A percentile compares a stretch with the other conserved stretches of the same genome.
Evolutionary conservation across 2,888 invertebrate species (phyloP).

Genomic region (Galeruca laticollis): DNA sequence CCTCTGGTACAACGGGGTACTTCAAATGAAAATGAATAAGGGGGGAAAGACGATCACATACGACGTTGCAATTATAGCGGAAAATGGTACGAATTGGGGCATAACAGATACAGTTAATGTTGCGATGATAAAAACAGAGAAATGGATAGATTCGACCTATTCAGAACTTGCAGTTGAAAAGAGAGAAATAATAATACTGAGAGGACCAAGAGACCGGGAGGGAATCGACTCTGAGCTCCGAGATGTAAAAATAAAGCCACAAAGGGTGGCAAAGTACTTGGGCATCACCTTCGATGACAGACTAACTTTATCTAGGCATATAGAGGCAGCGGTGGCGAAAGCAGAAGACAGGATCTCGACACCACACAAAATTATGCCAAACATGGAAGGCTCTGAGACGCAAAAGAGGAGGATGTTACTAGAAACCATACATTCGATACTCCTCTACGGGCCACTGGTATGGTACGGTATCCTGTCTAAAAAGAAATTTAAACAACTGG

Average conservation of each 20-base stretch:
- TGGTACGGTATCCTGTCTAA: neutral
- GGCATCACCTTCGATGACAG: no score
- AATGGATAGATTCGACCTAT: no score
- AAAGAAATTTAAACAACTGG: neutral
- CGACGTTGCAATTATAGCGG: neutral
- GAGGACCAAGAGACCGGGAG: conserved; percentile 6
- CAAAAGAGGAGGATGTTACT: neutral
- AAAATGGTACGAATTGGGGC: neutral
- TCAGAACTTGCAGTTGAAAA: conserved; percentile 23
- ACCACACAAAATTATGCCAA: neutral
- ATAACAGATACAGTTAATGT: neutral
- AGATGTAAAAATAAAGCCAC: neutral
- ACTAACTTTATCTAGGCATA: no score
- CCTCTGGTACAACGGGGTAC: neutral
- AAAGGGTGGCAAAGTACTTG: no score
- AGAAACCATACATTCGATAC: neutral
- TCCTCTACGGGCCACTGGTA: neutral
- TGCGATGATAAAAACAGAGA: conserved; percentile 1
- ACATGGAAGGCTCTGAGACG: neutral
- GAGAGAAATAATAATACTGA: conserved; percentile 23
- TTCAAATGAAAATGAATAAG: neutral
- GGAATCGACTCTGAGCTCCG: neutral
- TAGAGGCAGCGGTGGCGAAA: no score
- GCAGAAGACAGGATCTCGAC: neutral
- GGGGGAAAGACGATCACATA: neutral